Evolutionary conservation across 2,113 vertebrate species (phyloP).

Genomic region (Tachycineta bicolor): DNA sequence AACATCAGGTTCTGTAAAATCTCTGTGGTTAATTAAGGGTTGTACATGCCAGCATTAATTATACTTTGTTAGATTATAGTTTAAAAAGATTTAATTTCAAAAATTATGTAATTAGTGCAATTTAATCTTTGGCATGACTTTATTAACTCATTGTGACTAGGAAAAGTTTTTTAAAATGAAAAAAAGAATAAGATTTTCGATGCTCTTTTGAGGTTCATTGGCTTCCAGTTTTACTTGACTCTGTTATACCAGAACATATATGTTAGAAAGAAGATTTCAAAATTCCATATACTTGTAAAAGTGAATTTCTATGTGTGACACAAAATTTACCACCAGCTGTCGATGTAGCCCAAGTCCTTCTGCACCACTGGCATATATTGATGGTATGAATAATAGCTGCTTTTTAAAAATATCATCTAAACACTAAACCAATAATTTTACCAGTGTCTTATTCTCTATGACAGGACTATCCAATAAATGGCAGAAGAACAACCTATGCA

Average conservation of each 20-base stretch:
- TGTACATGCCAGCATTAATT: background rate
- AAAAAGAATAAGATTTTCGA: background rate
- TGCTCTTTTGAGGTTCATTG: background rate
- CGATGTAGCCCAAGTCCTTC: background rate
- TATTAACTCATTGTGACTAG: background rate
- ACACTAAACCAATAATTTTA: background rate
- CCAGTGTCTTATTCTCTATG: background rate
- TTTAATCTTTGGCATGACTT: background rate
- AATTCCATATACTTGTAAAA: background rate
- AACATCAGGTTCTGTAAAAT: background rate
- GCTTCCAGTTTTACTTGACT: background rate
- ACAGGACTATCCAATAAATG: background rate
- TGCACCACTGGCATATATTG: background rate
- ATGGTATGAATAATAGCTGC: background rate
- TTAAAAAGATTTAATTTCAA: background rate
- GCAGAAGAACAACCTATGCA: background rate
- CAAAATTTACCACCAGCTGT: background rate
- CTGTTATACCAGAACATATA: background rate
- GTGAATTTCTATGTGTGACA: background rate
- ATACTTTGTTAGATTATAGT: background rate
- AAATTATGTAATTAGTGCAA: background rate
- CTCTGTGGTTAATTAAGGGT: background rate
- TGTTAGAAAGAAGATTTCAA: background rate
- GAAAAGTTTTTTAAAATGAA: background rate
- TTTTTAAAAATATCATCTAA: background rate